Base-by-base conservation (phyloP, 1,140 invertebrate genomes). In the Physella acuta region DNA sequence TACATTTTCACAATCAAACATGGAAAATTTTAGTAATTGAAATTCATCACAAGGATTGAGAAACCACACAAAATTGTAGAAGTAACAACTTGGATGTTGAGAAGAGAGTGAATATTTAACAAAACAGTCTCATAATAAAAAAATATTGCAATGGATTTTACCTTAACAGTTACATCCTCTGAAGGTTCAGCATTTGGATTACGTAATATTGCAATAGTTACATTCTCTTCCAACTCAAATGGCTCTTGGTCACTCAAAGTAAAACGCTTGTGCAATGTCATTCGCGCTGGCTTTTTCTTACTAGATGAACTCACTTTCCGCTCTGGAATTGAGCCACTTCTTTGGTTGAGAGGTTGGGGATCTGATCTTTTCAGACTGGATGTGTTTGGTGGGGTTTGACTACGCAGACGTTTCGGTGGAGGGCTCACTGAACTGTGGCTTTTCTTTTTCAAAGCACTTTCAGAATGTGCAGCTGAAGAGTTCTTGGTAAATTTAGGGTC, bases 111-210 rank as follows among this genome's bases (percentile, higher is more conserved):
- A n/a, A n/a, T n/a, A n/a, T n/a, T n/a, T n/a, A n/a, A n/a, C n/a
- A n/a, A n/a, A n/a, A n/a, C n/a, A n/a, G n/a, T n/a, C n/a, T n/a
- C n/a, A n/a, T n/a, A n/a, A n/a, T n/a, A n/a, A n/a, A n/a, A n/a
- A n/a, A n/a, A n/a, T n/a, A n/a, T n/a, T n/a, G n/a, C n/a, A n/a
- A n/a, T n/a, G n/a, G n/a, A 63, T 51, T 17, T 14, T 60, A 68
- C 63, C 55, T 60, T 65, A 17, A 73, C 71, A n/a, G 71, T 73
- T 24, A 68, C 68, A 39, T 73, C 71, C 49, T 73, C 71, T 0
- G 71, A 73, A 2, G 71, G 71, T 56, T 73, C 67, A 1, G 68
- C 71, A 58, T 67, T 65, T 16, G 71, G 68, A 20, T 73, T 73
- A 8, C 71, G 61, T 44, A 68, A 49, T 20, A 68, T 68, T 5